Conservation (phyloP, 2,797 vertebrate species). For the Xenopus petersii region DNA sequence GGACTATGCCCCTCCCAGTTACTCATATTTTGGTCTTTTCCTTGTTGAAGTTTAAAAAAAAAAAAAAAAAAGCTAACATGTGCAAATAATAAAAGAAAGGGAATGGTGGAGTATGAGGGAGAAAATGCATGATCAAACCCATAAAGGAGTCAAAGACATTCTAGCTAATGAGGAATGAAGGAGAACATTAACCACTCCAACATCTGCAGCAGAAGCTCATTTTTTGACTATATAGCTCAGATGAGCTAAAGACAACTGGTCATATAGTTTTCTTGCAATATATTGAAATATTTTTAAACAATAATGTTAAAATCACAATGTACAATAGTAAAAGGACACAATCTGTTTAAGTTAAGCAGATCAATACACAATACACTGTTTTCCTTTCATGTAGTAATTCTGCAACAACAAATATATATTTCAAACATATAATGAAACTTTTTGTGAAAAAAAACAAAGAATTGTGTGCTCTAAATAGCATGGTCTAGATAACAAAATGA, state of each 20-base stretch:
- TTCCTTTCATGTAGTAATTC: no score
- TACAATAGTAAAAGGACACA: no score
- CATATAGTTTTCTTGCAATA: no score
- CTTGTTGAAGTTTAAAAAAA: conserved; percentile 59
- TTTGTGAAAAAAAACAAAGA: no score
- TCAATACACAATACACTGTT: no score
- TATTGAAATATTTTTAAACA: no score
- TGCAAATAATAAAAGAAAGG: conserved; percentile 98
- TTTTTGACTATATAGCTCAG: not conserved
- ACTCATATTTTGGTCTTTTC: conserved; percentile 84
- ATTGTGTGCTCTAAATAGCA: no score
- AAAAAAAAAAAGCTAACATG: conserved; percentile 76
- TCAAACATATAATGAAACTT: no score
- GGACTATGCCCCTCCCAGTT: conserved; percentile 77
- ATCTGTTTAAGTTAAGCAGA: no score
- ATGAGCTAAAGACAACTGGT: not conserved
- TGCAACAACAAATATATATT: no score
- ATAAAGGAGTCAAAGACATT: conserved; percentile 96
- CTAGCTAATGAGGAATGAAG: conserved; percentile 54
- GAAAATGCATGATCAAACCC: conserved; percentile 93
- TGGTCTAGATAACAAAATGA: no score
- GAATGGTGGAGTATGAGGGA: conserved; percentile 79
- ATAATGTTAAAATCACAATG: no score
- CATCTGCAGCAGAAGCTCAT: not conserved
- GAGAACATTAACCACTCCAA: conserved; percentile 27